Conservation (phyloP, 92 coral and sea anemone genomes). For the Parazoanthus darwini region DNA sequence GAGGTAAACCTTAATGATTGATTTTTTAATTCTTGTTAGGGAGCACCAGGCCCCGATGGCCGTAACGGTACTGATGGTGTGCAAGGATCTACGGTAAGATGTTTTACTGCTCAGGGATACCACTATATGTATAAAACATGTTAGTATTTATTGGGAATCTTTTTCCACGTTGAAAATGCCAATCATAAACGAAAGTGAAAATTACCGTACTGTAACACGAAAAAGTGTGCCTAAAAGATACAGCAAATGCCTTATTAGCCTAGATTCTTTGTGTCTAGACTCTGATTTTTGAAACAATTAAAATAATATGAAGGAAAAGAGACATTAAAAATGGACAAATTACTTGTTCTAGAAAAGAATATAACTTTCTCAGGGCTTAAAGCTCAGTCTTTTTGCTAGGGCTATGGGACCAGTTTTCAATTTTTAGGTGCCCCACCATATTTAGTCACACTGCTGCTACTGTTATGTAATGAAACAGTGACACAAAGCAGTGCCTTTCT, state of each 20-base stretch:
- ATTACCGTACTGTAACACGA: no score
- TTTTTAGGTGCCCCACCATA: no score
- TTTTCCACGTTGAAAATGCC: no score
- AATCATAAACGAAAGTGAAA: not conserved
- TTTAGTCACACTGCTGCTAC: no score
- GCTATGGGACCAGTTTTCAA: no score
- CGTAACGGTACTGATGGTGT: not conserved
- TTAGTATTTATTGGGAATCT: not conserved
- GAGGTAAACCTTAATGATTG: not conserved
- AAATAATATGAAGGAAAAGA: no score
- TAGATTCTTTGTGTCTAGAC: not conserved
- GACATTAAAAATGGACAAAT: no score
- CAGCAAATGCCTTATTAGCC: not conserved
- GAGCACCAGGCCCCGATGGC: not conserved
- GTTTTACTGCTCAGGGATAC: not conserved
- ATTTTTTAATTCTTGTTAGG: not conserved
- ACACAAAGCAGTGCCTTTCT: not conserved
- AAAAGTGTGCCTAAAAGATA: not conserved
- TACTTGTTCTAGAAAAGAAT: not conserved
- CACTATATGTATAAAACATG: not conserved
- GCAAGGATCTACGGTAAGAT: not conserved
- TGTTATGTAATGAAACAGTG: not conserved
- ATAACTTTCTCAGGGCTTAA: not conserved
- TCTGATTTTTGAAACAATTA: not conserved
- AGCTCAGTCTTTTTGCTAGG: no score